Conservation (phyloP, 2,113 vertebrate species). For the Laticauda colubrina region DNA sequence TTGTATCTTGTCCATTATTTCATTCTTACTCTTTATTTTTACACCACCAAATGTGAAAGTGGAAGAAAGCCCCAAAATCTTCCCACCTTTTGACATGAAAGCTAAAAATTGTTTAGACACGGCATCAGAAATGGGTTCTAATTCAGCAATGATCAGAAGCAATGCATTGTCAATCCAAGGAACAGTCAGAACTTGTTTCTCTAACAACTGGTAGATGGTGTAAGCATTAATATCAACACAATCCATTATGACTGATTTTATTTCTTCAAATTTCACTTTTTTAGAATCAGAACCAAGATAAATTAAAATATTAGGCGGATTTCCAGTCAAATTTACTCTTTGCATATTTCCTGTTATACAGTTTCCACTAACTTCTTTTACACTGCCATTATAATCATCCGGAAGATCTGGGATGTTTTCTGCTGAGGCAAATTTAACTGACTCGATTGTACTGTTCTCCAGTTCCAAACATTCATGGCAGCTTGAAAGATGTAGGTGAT, state of each 20-base stretch:
- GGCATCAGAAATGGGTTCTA: constrained; percentile 64
- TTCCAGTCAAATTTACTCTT: constrained; percentile 57
- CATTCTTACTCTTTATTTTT: constrained; percentile 58
- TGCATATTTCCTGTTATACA: neutral
- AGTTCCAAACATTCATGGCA: constrained; percentile 90
- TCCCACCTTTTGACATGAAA: constrained; percentile 83
- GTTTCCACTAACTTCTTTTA: constrained; percentile 36
- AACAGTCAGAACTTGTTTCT: constrained; percentile 76
- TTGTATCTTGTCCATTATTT: constrained; percentile 52
- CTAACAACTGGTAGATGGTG: constrained; percentile 77
- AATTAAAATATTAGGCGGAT: constrained; percentile 86
- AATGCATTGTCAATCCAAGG: constrained; percentile 85
- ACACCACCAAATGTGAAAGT: constrained; percentile 75
- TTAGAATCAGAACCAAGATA: constrained; percentile 70
- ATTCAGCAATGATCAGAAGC: constrained; percentile 80
- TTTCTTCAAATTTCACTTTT: constrained; percentile 60
- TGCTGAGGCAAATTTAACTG: constrained; percentile 82
- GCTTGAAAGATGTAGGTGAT: constrained; percentile 86
- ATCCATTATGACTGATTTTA: constrained; percentile 71
- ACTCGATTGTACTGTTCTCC: constrained; percentile 92
- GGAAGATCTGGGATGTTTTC: constrained; percentile 88
- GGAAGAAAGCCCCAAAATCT: constrained; percentile 79
- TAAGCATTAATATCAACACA: constrained; percentile 79
- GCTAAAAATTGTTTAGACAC: constrained; percentile 72
- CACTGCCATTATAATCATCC: constrained; percentile 51